phyloP scores from a whole-genome alignment of 2,113 vertebrate genomes.

The Peromyscus polionotus region DNA sequence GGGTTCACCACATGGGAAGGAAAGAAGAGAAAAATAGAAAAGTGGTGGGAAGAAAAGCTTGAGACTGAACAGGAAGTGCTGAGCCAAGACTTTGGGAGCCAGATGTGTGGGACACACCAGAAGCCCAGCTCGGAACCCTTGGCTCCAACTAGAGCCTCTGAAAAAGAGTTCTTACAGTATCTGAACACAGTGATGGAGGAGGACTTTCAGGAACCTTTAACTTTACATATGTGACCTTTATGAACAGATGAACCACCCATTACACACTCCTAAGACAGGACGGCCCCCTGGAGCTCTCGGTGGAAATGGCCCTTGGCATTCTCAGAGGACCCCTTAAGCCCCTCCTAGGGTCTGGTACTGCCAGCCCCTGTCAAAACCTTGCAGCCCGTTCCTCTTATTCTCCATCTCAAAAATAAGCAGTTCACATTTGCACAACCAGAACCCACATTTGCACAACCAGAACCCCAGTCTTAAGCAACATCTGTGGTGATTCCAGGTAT shows the following conservation, averaged over 20 bases:
- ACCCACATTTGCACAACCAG: neutral
- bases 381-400: neutral
- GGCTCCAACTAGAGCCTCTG: neutral
- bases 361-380: neutral
- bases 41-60: neutral
- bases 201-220: neutral
- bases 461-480: neutral
- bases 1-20: neutral
- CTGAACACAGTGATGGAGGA: neutral
- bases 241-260: neutral
- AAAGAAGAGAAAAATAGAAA: neutral
- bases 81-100: neutral
- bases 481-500: neutral
- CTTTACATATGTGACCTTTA: neutral
- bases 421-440: neutral
- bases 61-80: neutral
- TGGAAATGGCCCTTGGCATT: neutral
- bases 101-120: neutral
- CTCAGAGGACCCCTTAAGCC: neutral
- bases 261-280: neutral
- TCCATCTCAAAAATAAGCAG: neutral
- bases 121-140: neutral
- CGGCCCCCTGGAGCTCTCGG: neutral
- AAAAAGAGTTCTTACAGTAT: neutral
- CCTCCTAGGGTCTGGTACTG: neutral